A percentile compares a stretch with the other conserved stretches of the same genome.
Evolutionary conservation across 1,140 invertebrate species (phyloP).

Genomic region (Spodoptera litura): DNA sequence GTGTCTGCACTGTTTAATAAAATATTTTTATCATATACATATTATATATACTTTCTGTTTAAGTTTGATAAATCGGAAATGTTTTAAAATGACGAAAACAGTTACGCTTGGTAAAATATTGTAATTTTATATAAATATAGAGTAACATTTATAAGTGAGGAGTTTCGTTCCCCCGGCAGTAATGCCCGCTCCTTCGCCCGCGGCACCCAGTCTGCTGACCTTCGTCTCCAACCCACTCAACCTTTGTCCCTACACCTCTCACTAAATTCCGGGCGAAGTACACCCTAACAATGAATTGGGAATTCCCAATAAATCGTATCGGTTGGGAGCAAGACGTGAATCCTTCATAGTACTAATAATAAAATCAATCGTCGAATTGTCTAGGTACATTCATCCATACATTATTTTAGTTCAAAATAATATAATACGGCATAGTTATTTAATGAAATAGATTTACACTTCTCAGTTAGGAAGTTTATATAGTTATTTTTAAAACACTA

Average conservation of each 20-base stretch:
- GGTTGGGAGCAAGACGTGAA: not conserved
- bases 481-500: slow-evolving; percentile 62
- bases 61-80: slow-evolving; percentile 25
- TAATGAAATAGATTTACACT: slow-evolving; percentile 61
- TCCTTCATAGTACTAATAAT: slow-evolving; percentile 23
- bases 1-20: slow-evolving; percentile 11
- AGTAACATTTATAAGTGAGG: slow-evolving; percentile 42
- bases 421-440: slow-evolving; percentile 57
- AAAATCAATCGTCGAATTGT: slow-evolving; percentile 34
- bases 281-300: not conserved
- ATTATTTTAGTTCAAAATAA: slow-evolving; percentile 60
- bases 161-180: slow-evolving; percentile 14
- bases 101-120: slow-evolving; percentile 34
- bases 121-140: slow-evolving; percentile 39
- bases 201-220: too few relatives aligned
- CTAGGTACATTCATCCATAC: slow-evolving; percentile 45
- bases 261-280: not conserved
- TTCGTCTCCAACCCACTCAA: too few relatives aligned
- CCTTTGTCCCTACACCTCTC: not conserved
- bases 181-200: too few relatives aligned
- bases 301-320: not conserved
- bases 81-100: slow-evolving; percentile 17
- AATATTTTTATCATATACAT: slow-evolving; percentile 10
- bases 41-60: slow-evolving; percentile 15
- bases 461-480: slow-evolving; percentile 62